Conservation (phyloP, 2,113 vertebrate species). For the Nymphicus hollandicus region DNA sequence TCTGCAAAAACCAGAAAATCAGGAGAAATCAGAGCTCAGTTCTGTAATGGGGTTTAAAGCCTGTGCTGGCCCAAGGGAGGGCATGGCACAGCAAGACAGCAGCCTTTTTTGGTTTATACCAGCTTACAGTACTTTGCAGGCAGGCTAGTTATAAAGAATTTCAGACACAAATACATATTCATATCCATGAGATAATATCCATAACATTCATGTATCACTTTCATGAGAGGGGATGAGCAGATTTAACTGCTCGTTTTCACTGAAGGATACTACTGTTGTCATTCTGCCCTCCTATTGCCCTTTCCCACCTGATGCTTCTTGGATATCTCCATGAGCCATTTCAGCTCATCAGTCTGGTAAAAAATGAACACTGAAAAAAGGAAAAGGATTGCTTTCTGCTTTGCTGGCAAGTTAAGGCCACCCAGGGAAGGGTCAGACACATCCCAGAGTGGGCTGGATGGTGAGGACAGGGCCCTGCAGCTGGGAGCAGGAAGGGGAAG, state of each 20-base stretch:
- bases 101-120: background rate
- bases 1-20: slow-evolving; percentile 47
- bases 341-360: background rate
- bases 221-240: background rate
- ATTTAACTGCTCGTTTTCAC: background rate
- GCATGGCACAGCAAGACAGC: background rate
- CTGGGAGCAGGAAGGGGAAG: background rate
- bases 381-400: background rate
- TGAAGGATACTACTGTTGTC: background rate
- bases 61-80: background rate
- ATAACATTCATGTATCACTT: background rate
- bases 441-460: background rate
- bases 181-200: background rate
- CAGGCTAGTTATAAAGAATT: background rate
- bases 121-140: background rate
- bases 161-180: background rate
- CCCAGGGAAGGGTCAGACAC: background rate
- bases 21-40: background rate
- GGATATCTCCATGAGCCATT: background rate
- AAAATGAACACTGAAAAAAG: background rate
- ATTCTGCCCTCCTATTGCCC: background rate
- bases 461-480: background rate
- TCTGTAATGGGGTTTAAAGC: background rate
- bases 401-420: background rate
- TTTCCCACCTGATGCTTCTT: background rate